Evolutionary conservation across 2,797 vertebrate species (phyloP), one percentile per base, ranked within the genome.

Genomic region (Cheirogaleus major): DNA sequence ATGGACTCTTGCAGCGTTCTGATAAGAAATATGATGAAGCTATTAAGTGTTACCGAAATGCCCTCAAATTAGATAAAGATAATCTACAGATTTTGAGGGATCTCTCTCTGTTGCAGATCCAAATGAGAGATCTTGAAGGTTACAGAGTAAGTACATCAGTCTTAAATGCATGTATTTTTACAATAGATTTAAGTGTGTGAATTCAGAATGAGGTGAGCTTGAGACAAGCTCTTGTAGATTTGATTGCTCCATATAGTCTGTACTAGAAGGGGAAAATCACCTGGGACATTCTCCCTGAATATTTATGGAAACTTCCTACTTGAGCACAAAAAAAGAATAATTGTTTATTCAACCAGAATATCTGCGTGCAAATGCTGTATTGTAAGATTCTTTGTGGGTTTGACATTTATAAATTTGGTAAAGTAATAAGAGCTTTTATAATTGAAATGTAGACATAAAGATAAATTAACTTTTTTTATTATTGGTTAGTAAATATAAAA

Each of bases 1-100:
- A 99, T 91, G 99, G 99, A 48, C 98, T 99, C 50, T 80, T 99
- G 87, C 99, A 99, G 38, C 98, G 98, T 85, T 99, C 99, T 2
- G 99, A 99, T 98, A 99, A 99, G 97, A 99, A 99, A 84, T 99
- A 99, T 0, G 99, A 99, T 93, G 99, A 99, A 98, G 99, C 99
- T 81, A 99, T 99, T 96, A 99, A 99, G 91, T 99, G 99, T 96
- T 99, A 99, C 93, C 98, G 98, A 95, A 99, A 99, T 97, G 99
- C 99, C 9, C 98, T 99, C 85, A 99, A 99, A 63, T 97, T 99
- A 83, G 99, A 99, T 97, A 99, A 99, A 97, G 98, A 99, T 98
- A 99, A 99, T 81, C 96, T 99, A 23, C 99, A 99, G 86, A 99
- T 99, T 52, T 96, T 99, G 92, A 98, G 98, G 79, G 99, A 99